Conservation (phyloP, 2,888 invertebrate species). For the Polydrusus pterygomalis region DNA sequence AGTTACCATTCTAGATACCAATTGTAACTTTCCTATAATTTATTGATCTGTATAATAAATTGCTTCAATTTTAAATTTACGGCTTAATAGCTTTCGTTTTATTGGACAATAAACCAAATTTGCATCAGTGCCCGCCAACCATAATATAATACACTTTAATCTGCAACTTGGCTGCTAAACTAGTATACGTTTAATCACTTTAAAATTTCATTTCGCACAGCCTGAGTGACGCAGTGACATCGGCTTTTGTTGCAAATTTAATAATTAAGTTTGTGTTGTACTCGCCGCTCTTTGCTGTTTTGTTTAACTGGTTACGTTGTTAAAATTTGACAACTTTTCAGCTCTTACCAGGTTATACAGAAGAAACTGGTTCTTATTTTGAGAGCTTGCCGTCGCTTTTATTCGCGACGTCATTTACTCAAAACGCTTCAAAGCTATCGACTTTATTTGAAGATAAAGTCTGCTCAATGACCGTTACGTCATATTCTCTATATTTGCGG, state of each 20-base stretch:
- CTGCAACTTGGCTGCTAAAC: conserved; percentile 30
- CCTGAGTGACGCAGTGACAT: conserved; percentile 47
- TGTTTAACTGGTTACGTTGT: neutral
- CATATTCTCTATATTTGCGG: too few relatives aligned
- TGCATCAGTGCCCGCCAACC: conserved; percentile 3
- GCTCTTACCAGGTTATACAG: too few relatives aligned
- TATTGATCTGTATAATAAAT: neutral
- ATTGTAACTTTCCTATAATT: neutral
- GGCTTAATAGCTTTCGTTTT: neutral
- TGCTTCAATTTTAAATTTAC: neutral
- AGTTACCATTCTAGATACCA: too few relatives aligned
- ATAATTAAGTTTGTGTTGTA: conserved; percentile 41
- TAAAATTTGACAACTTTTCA: too few relatives aligned
- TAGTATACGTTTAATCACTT: conserved; percentile 48
- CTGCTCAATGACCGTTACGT: too few relatives aligned
- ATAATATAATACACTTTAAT: conserved; percentile 37
- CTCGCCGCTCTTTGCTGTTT: conserved; percentile 33
- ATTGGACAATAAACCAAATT: conserved; percentile 4
- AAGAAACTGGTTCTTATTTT: too few relatives aligned
- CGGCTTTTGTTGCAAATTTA: conserved; percentile 51
- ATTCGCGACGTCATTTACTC: too few relatives aligned
- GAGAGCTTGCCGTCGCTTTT: too few relatives aligned
- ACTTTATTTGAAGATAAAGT: too few relatives aligned
- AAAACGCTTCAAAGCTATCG: too few relatives aligned
- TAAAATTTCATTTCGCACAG: conserved; percentile 48